Evolutionary conservation across 2,888 invertebrate species (phyloP), one percentile per base, ranked within the genome.

Genomic region (Panzeria rudis): DNA sequence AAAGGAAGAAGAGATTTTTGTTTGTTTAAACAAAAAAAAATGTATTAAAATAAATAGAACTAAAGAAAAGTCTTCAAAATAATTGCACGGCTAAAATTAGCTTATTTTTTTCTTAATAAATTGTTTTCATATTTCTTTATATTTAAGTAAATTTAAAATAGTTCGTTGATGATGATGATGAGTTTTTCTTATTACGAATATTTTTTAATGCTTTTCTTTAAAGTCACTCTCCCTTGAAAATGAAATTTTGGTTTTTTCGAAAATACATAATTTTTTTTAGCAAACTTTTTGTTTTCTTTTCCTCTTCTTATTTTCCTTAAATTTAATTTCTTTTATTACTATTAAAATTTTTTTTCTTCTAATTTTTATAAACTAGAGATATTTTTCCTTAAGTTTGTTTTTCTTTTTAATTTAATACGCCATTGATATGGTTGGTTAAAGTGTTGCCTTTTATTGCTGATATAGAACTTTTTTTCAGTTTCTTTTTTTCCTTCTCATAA

Each of bases 381-480:
- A 75, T 80, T 69, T 61, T 71, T 54, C 79, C 66, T 77, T 56
- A 64, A 71, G 29, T 54, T 87, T 79, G 64, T 86, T 76, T 41
- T 87, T 72, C 1, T 54, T 29, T 89, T 88, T 23, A 5, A 47
- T 76, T 62, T 50, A 80, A 88, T 89, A 87, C 88, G 89, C 88
- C 89, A 89, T 89, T 90, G 90, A 90, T 90, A 90, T 90, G 90
- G 90, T 90, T 90, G 89, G 91, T 83, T 83, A 83, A 82, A 79
- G 78, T 82, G 82, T 85, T 85, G 85, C 85, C 91, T 89, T 89
- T 90, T 91, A 91, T 90, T 90, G 90, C 90, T 90, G 90, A 90
- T 90, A 90, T 90, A 77, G 71, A 62, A 54, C 61, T 71, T 78
- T 66, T 75, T 82, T 87, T 83, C 84, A 81, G 38, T 61, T 78